A percentile compares a stretch with the other conserved stretches of the same genome.
Evolutionary conservation across 2,888 invertebrate genomes (phyloP).

Genomic region (Eudemis profundana): DNA sequence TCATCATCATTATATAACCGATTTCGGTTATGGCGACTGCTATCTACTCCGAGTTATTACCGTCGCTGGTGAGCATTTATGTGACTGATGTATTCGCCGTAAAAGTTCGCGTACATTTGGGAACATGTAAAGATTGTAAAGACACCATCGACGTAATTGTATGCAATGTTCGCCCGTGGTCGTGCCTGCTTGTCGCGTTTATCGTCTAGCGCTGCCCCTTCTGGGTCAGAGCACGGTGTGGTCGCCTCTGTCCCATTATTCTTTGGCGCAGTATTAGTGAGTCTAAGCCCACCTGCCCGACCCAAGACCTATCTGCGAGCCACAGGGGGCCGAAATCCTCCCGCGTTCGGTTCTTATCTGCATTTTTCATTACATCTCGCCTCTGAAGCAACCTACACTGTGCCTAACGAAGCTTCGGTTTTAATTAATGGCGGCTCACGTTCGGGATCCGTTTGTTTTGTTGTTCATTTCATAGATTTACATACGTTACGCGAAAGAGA

Average conservation of each 20-base stretch:
- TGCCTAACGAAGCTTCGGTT: constrained; percentile 30
- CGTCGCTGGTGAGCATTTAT: too few species aligned
- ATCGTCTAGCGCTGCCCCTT: too few species aligned
- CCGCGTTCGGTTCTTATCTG: constrained; percentile 35
- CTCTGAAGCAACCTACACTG: constrained; percentile 10
- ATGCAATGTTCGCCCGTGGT: too few species aligned
- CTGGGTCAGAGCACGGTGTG: too few species aligned
- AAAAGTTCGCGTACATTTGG: too few species aligned
- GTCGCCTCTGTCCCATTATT: constrained; percentile 2
- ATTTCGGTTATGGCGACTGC: too few species aligned
- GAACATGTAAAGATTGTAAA: too few species aligned
- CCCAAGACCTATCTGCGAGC: constrained; percentile 19
- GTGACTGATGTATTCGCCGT: too few species aligned
- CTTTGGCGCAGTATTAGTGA: constrained; percentile 28
- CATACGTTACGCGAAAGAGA: constrained; percentile 1
- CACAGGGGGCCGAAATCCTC: constrained; percentile 25
- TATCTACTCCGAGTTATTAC: too few species aligned
- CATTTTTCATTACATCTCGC: constrained; percentile 39
- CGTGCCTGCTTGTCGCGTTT: too few species aligned
- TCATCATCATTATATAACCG: too few species aligned
- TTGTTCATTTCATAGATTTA: constrained; percentile 12
- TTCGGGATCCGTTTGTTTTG: constrained; percentile 27
- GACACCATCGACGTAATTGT: too few species aligned
- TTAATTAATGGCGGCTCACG: constrained; percentile 36
- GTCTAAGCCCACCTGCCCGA: constrained; percentile 27